Base-by-base conservation (phyloP, 2,888 invertebrate species). In the Bimastos eiseni region DNA sequence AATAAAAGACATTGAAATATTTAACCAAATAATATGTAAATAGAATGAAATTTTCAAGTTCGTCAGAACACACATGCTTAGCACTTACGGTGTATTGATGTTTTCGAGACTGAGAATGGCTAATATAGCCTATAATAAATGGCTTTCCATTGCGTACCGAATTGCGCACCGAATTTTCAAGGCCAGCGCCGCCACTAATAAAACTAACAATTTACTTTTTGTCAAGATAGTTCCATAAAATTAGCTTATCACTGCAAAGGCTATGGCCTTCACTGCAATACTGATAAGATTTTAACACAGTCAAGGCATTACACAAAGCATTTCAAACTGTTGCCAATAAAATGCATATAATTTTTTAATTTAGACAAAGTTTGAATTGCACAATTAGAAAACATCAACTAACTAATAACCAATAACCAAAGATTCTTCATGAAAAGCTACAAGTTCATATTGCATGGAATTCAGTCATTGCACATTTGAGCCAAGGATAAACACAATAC, bases 401-500 rank as follows among this genome's bases (percentile, higher is more conserved):
- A 70, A n/a, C 70, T 70, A 70, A n/a, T 49, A 30, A n/a, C n/a
- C n/a, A n/a, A n/a, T n/a, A n/a, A n/a, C 70, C 30, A 0, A n/a
- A 70, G 1, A n/a, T n/a, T 70, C 30, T n/a, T 70, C 70, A 17
- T 70, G 11, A n/a, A 17, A n/a, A n/a, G 1, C 11, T 70, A n/a
- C 70, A 70, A 70, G 70, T 49, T 49, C 24, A 11, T 49, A 49
- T 49, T 70, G 30, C 70, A n/a, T 15, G 17, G 30, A n/a, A n/a
- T 70, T 70, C 30, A 70, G 70, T 70, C 70, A 70, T n/a, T 70
- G 70, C 70, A 70, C 70, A 70, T n/a, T 70, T 70, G n/a, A 70
- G 70, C 70, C 70, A 70, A 70, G 11, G 70, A 70, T n/a, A 49
- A 4, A 49, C 41, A 49, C 49, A 21, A 49, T 49, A 70, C n/a